Evolutionary conservation across 37 sponge, comb jelly and placozoan genomes (phyloP), one percentile per base, ranked within the genome.

Genomic region (Bolinopsis microptera): DNA sequence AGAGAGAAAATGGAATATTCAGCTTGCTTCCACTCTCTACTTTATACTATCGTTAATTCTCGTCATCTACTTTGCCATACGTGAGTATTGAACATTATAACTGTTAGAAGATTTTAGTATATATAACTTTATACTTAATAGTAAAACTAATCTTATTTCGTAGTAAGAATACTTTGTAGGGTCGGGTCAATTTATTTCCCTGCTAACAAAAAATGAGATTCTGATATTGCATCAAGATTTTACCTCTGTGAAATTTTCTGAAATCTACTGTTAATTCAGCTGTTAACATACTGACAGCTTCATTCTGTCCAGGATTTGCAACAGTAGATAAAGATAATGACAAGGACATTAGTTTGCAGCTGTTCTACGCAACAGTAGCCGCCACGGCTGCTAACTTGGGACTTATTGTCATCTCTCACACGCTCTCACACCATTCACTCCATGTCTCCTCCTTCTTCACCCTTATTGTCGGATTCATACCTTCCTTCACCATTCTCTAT

Each of bases 1-100:
- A 32, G 80, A 77, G 35, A 31, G 80, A 0, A 77, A 18, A 77
- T 77, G 80, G 80, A 77, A 77, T 77, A 34, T 77, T 18, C 80
- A 77, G 37, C 37, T 77, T 32, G 80, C 80, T 33, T 77, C 80
- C 16, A 77, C 32, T 3, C 35, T 77, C 35, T 32, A 77, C 33
- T 77, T 32, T 16, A 2, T 77, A 36, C 13, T 77, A 9, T 77
- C 80, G 0, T 9, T 77, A 34, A 27, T 77, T 34, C 36, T 77
- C 0, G 9, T 34, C 0, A 18, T 77, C 21, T 77, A 48, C 13
- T 48, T 48, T 48, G 61, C 13, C 61, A 48, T 13, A 18, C 5
- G 61, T 48, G 13, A 48, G 61, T 48, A 5, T 48, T n/a, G n/a
- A n/a, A n/a, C n/a, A n/a, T n/a, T n/a, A n/a, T n/a, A n/a, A n/a